Base-by-base conservation (phyloP, 1,140 invertebrate species). In the Latrodectus geometricus region DNA sequence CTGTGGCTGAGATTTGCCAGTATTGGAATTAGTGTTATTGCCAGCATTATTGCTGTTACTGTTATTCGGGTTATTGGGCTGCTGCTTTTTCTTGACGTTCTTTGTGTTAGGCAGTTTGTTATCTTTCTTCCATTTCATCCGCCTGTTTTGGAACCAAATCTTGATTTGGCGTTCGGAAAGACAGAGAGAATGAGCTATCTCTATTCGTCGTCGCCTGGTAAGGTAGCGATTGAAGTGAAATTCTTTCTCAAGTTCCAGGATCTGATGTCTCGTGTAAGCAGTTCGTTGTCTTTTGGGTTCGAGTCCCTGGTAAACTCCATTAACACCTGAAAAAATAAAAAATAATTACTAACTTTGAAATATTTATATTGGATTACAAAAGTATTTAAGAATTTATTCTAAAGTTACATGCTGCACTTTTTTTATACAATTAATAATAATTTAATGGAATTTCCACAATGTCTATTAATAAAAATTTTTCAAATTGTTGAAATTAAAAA, bases 121-220 rank as follows among this genome's bases (percentile, higher is more conserved):
- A 93, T 98, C 97, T 91, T 99, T 98, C 92, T 98, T 98, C 95
- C 95, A 98, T 91, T 98, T 99, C 97, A 99, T 99, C 79, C 95
- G 89, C 76, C 89, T 82, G 79, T 90, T 90, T 91, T 98, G 97
- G 90, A 98, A 98, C 97, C 97, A 99, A 90, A 99, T 99, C 94
- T 99, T 99, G 90, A 99, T 99, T 93, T 99, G 98, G 88, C 98
- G 93, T 91, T 99, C 98, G 50, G 96, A 97, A 87, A 99, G 93
- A 90, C 97, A 96, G 90, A 99, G 93, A 89, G 96, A 96, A 92
- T 99, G 97, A 35, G 97, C 98, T 90, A 99, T 98, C 93, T 99
- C 98, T 92, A 99, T 99, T 89, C 98, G 93, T 92, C 98, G 93
- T 91, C 97, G 94, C 89, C 98, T 94, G 65, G 97, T 99, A 91